These are phyloP conservation scores for Tolmerus cingulatus DNA, from an alignment of 2,888 invertebrate species.

Conservation along the genomic window DNA sequence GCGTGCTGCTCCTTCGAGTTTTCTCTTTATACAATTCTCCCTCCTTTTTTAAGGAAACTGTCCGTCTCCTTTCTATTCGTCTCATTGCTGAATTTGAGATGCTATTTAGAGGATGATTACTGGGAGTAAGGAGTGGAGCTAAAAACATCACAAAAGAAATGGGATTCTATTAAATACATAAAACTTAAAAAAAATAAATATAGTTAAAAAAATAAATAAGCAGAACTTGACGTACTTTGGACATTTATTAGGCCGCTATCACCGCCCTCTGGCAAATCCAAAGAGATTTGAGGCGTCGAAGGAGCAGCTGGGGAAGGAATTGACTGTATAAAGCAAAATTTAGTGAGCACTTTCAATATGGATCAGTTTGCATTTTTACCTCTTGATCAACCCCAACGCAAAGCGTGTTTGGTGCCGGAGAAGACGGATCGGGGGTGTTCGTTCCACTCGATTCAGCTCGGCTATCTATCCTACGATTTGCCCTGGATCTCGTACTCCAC, in stretches of 20 bases:
- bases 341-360: background rate
- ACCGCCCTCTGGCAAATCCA: constrained; percentile 55
- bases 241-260: constrained; percentile 38
- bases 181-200: background rate
- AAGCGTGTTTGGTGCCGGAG: constrained; percentile 64
- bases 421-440: constrained; percentile 78
- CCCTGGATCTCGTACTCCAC: constrained; percentile 65
- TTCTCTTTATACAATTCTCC: constrained; percentile 55
- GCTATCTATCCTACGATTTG: constrained; percentile 73
- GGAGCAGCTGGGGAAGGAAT: constrained; percentile 61
- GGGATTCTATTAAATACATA: background rate
- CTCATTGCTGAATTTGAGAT: constrained; percentile 50
- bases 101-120: constrained; percentile 43
- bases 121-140: constrained; percentile 15
- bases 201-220: background rate
- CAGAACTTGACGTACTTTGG: constrained; percentile 39
- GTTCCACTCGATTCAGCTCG: constrained; percentile 75
- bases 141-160: background rate
- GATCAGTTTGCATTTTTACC: constrained; percentile 50
- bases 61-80: constrained; percentile 59
- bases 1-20: constrained; percentile 65
- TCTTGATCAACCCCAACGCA: constrained; percentile 59
- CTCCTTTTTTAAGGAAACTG: constrained; percentile 59
- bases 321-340: constrained; percentile 52
- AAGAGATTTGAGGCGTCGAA: constrained; percentile 54